A percentile compares a stretch with the other conserved stretches of the same genome.
These are phyloP conservation scores for Choristoneura rosaceana DNA, from an alignment of 2,888 invertebrate species.

Conservation along the genomic window DNA sequence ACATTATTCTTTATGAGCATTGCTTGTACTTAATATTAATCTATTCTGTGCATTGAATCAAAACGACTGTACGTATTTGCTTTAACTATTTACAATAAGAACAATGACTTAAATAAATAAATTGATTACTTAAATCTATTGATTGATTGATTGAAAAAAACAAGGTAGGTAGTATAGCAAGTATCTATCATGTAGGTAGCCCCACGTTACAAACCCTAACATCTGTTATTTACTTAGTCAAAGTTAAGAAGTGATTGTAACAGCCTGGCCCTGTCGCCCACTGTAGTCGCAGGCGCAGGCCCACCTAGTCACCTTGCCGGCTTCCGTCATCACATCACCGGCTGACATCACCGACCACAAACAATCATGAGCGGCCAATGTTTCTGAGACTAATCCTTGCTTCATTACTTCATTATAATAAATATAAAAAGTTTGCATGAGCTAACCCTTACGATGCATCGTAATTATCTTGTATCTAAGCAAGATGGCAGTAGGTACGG, in stretches of 20 bases:
- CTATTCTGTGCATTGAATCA: no score
- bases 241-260: background rate
- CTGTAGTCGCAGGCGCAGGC: constrained; percentile 45
- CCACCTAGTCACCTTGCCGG: constrained; percentile 56
- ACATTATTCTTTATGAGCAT: background rate
- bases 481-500: background rate
- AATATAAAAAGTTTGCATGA: constrained; percentile 38
- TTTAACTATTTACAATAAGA: no score
- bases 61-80: no score
- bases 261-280: constrained; percentile 31
- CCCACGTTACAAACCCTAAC: background rate
- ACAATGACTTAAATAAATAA: no score
- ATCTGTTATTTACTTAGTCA: constrained; percentile 5
- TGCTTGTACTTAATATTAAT: background rate
- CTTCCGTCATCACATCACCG: constrained; percentile 58
- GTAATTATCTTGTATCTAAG: constrained; percentile 43
- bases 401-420: constrained; percentile 22
- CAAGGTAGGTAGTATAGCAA: no score
- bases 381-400: constrained; percentile 17
- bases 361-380: constrained; percentile 43
- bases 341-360: constrained; percentile 67
- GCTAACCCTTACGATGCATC: constrained; percentile 48
- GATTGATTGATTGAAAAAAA: background rate
- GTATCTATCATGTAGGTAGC: background rate
- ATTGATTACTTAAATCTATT: no score